Evolutionary conservation across 2,113 vertebrate genomes (phyloP).

Genomic region (Telmatochromis sp.): DNA sequence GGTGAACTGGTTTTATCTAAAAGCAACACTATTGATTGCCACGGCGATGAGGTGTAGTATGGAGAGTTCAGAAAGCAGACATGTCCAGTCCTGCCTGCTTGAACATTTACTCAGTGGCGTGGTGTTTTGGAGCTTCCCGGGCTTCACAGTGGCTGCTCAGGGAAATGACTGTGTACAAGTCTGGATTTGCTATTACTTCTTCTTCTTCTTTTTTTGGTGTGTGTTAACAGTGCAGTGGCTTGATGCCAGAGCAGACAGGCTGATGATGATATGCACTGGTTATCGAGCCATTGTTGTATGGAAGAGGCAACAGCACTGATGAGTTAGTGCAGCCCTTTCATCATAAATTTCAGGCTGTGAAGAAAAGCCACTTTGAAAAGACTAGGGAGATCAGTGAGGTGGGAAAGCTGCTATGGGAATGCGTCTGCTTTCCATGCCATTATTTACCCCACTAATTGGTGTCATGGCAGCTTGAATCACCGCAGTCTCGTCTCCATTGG

Average conservation of each 20-base stretch:
- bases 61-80: neutral
- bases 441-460: conserved; percentile 62
- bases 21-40: conserved; percentile 16
- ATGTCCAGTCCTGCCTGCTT: neutral
- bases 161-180: neutral
- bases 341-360: conserved; percentile 14
- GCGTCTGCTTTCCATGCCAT: neutral
- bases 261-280: conserved; percentile 18
- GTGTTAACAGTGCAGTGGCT: neutral
- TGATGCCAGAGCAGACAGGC: neutral
- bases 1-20: neutral
- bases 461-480: conserved; percentile 38
- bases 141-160: neutral
- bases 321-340: conserved; percentile 37
- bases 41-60: neutral
- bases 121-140: neutral
- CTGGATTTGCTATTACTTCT: neutral
- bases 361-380: conserved; percentile 37
- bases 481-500: neutral
- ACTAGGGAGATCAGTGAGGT: neutral
- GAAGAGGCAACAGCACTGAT: neutral
- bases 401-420: neutral
- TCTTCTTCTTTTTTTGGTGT: neutral
- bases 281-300: conserved; percentile 6
- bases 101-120: neutral